phyloP scores from a whole-genome alignment of 2,888 invertebrate genomes.

The Orthosia gothica region DNA sequence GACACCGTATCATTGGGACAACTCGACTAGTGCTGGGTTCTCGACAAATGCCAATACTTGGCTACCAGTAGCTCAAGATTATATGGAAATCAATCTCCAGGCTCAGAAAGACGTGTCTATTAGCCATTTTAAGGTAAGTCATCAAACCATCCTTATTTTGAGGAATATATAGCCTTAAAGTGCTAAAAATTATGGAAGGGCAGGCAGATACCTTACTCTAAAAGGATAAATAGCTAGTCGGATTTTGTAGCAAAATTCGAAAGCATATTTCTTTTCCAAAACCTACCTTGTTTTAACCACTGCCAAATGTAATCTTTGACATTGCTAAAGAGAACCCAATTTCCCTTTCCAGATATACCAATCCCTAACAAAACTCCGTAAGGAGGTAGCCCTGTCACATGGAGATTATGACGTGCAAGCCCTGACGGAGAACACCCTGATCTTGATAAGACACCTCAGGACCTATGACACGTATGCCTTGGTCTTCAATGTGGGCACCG shows the following conservation, averaged over 20 bases:
- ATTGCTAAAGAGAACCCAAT: not conserved
- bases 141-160: not conserved
- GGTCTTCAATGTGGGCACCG: slow-evolving; percentile 90
- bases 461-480: slow-evolving; percentile 81
- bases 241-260: not conserved
- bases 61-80: slow-evolving; percentile 93
- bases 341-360: slow-evolving; percentile 88
- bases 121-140: slow-evolving; percentile 89
- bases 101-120: slow-evolving; percentile 84
- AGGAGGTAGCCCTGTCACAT: slow-evolving; percentile 81
- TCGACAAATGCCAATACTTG: slow-evolving; percentile 91
- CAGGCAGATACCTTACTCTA: not conserved
- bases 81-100: slow-evolving; percentile 90
- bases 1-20: slow-evolving; percentile 93
- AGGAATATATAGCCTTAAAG: not conserved
- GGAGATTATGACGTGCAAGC: slow-evolving; percentile 81
- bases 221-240: not conserved
- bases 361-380: slow-evolving; percentile 87
- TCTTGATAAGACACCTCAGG: slow-evolving; percentile 75
- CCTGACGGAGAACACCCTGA: slow-evolving; percentile 74
- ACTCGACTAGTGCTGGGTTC: slow-evolving; percentile 91
- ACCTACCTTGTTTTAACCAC: not conserved
- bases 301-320: not conserved
- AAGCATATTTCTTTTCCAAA: not conserved
- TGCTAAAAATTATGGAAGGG: not conserved